Base-by-base conservation (phyloP, 2,888 invertebrate genomes). In the Pseudococcus viburni region DNA sequence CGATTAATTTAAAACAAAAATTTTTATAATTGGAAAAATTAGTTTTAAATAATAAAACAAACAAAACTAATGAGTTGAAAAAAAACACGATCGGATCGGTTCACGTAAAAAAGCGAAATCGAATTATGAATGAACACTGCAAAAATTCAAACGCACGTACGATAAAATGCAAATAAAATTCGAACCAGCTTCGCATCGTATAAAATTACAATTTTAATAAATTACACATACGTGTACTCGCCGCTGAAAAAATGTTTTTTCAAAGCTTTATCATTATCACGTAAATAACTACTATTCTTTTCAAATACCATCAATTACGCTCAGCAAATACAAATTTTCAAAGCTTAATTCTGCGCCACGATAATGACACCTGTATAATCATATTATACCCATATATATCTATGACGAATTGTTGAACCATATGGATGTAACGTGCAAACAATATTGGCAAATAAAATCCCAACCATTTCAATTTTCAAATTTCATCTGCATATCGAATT, bases 351-450 rank as follows among this genome's bases (percentile, higher is more conserved):
- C 55, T 17, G 55, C 12, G 1, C 6, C 19, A 9, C 6, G 19
- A 59, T 19, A 59, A 59, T 59, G 59, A 59, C 59, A 59, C n/a
- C 59, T 59, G 59, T 19, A 59, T 59, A 59, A 59, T 59, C 59
- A 59, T 5, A 59, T 59, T 8, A 59, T 59, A 19, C 46, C 46
- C 26, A 33, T 33, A 33, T 33, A 33, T 46, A 46, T 12, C 12
- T 12, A 12, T 46, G 46, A 12, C 46, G 12, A 46, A 46, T 46
- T 46, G 46, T 3, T 5, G 9, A 46, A 46, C 8, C 26, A 33
- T 33, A 33, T 33, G 26, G 26, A 33, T 33, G 26, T 33, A 33
- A 33, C 3, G 26, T 33, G 3, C 26, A 33, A 33, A 33, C 26
- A 33, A 2, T 3, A 33, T 33, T 33, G 26, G 26, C 26, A 33